Conservation (phyloP, 2,797 vertebrate species). For the Paguma larvata region DNA sequence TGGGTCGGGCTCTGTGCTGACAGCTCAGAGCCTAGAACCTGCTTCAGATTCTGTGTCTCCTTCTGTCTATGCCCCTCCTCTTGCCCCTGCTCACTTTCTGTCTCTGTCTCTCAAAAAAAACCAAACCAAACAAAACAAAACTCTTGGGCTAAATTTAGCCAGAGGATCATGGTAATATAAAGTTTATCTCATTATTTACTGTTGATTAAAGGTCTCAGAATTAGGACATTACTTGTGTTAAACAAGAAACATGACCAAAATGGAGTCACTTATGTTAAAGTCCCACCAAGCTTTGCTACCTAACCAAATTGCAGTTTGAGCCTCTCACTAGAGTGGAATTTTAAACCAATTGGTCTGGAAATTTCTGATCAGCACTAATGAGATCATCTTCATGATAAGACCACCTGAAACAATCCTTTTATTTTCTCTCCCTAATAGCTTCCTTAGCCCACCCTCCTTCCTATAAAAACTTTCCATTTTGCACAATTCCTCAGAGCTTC, state of each 20-base stretch:
- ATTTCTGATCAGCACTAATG: not conserved
- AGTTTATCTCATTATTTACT: not conserved
- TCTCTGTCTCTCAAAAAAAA: too few relatives aligned
- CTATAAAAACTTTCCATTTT: not conserved
- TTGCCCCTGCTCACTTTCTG: too few relatives aligned
- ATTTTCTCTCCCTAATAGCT: not conserved
- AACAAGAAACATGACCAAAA: not conserved
- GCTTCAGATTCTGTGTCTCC: too few relatives aligned
- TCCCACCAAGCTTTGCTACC: not conserved
- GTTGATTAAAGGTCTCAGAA: not conserved
- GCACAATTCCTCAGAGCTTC: not conserved
- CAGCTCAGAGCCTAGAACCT: too few relatives aligned
- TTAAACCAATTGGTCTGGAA: not conserved
- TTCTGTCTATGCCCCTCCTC: too few relatives aligned
- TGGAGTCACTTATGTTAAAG: not conserved
- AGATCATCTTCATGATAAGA: not conserved
- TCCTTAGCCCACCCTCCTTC: not conserved
- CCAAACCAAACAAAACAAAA: not conserved
- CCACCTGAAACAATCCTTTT: not conserved
- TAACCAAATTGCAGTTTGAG: not conserved
- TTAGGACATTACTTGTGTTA: not conserved
- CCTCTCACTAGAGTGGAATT: not conserved
- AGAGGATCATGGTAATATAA: not conserved
- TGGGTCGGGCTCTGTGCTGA: too few relatives aligned
- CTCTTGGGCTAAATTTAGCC: not conserved